phyloP scores from a whole-genome alignment of 2,888 invertebrate genomes.

The Achlya flavicornis region DNA sequence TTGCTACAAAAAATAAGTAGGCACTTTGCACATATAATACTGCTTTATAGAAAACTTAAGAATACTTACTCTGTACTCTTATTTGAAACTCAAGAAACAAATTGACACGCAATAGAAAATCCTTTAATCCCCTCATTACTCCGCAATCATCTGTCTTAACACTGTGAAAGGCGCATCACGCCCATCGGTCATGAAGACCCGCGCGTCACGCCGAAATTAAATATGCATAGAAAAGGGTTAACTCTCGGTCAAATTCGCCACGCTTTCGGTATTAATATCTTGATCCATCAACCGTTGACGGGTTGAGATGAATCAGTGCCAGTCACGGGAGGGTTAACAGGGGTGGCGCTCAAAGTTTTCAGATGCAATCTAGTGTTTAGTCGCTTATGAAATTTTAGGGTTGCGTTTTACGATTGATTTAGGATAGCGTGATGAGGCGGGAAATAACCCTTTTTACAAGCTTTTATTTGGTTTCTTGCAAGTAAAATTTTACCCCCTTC shows the following conservation, averaged over 20 bases:
- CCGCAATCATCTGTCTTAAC: constrained; percentile 42
- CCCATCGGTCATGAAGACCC: constrained; percentile 65
- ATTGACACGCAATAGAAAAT: constrained; percentile 16
- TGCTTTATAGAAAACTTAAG: no score
- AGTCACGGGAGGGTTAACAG: constrained; percentile 59
- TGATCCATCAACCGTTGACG: constrained; percentile 81
- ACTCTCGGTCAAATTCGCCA: constrained; percentile 77
- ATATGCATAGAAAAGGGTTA: constrained; percentile 76
- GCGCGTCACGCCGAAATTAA: constrained; percentile 54
- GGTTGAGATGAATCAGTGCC: constrained; percentile 77
- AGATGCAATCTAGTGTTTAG: constrained; percentile 3
- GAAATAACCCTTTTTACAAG: no score
- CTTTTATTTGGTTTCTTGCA: no score
- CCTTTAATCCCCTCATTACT: constrained; percentile 35
- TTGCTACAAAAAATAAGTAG: background rate
- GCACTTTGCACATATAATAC: background rate
- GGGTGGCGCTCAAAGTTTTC: constrained; percentile 46
- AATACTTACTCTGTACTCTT: background rate
- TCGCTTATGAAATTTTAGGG: background rate
- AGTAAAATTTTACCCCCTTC: no score
- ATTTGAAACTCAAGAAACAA: no score
- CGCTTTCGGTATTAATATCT: constrained; percentile 82
- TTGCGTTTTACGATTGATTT: background rate
- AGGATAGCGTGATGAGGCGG: background rate
- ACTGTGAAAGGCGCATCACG: constrained; percentile 38